These are phyloP conservation scores for Acrossocheilus wenchowensis DNA, from an alignment of 2,797 vertebrate genomes.

Conservation along the genomic window DNA sequence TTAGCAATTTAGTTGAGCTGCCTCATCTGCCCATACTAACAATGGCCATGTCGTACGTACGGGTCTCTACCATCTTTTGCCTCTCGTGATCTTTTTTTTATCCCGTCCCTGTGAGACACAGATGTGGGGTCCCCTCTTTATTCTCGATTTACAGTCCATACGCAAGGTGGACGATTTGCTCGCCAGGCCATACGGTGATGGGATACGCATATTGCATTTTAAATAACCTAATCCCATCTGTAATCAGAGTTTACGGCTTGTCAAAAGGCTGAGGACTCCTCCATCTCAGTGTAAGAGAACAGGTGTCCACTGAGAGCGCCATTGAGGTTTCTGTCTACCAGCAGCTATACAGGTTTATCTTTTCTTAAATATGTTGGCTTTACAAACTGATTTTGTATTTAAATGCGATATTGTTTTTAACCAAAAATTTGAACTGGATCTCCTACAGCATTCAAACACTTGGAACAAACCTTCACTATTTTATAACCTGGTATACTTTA, in stretches of 20 bases:
- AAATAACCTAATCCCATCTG: conserved; percentile 77
- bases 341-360: background rate
- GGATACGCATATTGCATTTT: conserved; percentile 77
- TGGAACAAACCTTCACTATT: background rate
- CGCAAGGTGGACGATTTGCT: conserved; percentile 74
- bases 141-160: conserved; percentile 63
- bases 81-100: conserved; percentile 48
- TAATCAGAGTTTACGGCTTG: conserved; percentile 76
- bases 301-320: conserved; percentile 64
- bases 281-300: conserved; percentile 63
- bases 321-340: background rate
- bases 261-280: conserved; percentile 52
- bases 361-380: background rate
- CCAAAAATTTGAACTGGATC: background rate
- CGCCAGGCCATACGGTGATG: conserved; percentile 72
- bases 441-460: background rate
- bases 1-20: conserved; percentile 89
- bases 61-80: conserved; percentile 75
- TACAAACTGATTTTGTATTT: conserved; percentile 12
- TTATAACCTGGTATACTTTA: background rate
- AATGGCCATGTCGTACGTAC: conserved; percentile 81
- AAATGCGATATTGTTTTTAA: conserved; percentile 11
- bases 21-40: conserved; percentile 74
- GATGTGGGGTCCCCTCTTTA: conserved; percentile 50
- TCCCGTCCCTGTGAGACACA: conserved; percentile 69